Evolutionary conservation across 1,140 invertebrate species (phyloP), one percentile per base, ranked within the genome.

Genomic region (Sipha flava): DNA sequence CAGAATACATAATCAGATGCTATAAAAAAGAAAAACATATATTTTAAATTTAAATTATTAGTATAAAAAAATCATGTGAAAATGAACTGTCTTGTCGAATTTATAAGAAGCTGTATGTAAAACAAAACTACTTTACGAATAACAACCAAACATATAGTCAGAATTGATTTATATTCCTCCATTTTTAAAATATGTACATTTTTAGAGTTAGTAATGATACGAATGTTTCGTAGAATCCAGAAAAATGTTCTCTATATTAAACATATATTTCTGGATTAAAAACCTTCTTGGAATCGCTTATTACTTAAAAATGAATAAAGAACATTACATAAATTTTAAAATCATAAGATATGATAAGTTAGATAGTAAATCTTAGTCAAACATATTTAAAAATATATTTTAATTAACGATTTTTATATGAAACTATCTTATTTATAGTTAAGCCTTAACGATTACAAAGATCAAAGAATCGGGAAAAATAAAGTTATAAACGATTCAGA

Each of bases 91-190:
- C 37, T 18, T 0, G 21, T 47, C 6, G 40, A n/a, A 70, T 12
- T 43, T 37, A 12, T 12, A 45, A 70, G 43, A 70, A 68, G 40
- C 37, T 26, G 5, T n/a, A 21, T 6, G 29, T 21, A 62, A 34
- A 45, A 47, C 45, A 45, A 43, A n/a, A 26, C 40, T 26, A 45
- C 64, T 45, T 45, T 68, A 70, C 40, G 43, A 70, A 47, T 29
- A 23, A 70, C 66, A 70, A 70, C 66, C 66, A 16, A 45, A 70
- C n/a, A 45, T 29, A 47, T 26, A 14, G 66, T 29, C 23, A 70
- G 66, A 45, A 70, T 47, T 70, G 40, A 70, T 70, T 70, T 70
- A 70, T 70, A 70, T 29, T 47, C 66, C 40, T 47, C n/a, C 12
- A 16, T 7, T 47, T 47, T 70, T 70, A 70, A 70, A 70, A 70